These are phyloP conservation scores for Papilio elwesi DNA, from an alignment of 2,888 invertebrate species.

Conservation along the genomic window DNA sequence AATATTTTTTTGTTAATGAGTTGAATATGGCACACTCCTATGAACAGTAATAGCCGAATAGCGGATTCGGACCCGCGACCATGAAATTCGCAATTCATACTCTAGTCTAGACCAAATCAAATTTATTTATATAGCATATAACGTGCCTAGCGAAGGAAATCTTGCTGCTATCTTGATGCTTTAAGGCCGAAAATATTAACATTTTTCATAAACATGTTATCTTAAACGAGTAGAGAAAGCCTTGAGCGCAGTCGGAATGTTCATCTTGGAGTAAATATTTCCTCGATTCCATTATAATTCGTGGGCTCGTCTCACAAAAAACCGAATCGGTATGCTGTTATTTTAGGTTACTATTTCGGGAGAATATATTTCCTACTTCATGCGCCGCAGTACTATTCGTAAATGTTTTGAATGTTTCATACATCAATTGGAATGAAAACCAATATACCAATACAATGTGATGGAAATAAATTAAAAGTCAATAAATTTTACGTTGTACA, in stretches of 20 bases:
- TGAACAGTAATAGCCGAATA: too few species aligned
- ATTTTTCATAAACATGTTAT: constrained; percentile 6
- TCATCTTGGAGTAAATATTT: constrained; percentile 11
- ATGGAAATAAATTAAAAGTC: constrained; percentile 1
- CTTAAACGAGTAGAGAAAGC: not conserved
- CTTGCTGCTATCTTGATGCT: too few species aligned
- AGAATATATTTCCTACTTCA: not conserved
- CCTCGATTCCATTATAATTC: constrained; percentile 6
- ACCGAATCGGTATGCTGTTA: not conserved
- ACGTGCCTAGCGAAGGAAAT: too few species aligned
- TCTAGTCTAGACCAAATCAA: too few species aligned
- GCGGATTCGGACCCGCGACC: too few species aligned
- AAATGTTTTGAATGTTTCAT: constrained; percentile 25
- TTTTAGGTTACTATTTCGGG: constrained; percentile 14
- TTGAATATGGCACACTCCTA: too few species aligned
- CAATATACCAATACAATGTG: constrained; percentile 1
- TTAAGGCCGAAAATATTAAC: not conserved
- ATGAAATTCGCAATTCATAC: too few species aligned
- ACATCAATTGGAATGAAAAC: constrained; percentile 13
- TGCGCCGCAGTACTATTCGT: not conserved
- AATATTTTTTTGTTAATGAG: too few species aligned
- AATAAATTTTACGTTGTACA: constrained; percentile 1
- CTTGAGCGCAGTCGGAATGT: constrained; percentile 1
- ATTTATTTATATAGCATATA: too few species aligned
- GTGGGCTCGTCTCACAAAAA: constrained; percentile 7